Evolutionary conservation across 2,797 vertebrate species (phyloP).

Genomic region (Danio tinwini): DNA sequence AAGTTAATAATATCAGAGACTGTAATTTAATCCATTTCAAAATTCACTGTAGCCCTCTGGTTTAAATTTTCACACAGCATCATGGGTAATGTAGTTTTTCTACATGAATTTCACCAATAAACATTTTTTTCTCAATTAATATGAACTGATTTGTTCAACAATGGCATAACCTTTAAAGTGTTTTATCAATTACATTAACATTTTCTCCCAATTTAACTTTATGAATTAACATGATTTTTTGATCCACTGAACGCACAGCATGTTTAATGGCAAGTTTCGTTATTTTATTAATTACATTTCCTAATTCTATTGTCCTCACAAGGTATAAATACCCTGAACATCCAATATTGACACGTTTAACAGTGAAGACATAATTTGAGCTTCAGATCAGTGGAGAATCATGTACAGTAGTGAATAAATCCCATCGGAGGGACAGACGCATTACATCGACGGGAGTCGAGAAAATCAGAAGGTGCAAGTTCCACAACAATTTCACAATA

Average conservation of each 20-base stretch:
- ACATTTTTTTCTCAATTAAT: too few species aligned
- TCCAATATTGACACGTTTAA: constrained; percentile 43
- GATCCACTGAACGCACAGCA: neutral
- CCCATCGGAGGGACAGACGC: neutral
- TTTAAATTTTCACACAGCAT: too few species aligned
- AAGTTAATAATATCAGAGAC: neutral
- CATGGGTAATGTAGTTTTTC: too few species aligned
- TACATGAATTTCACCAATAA: too few species aligned
- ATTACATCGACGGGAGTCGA: constrained; percentile 20
- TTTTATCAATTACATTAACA: too few species aligned
- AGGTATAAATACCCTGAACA: constrained; percentile 44
- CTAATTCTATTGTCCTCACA: constrained; percentile 24
- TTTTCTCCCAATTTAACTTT: too few species aligned
- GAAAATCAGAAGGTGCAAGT: constrained; percentile 24
- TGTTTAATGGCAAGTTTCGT: constrained; percentile 12
- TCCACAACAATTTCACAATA: constrained; percentile 40
- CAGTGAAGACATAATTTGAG: constrained; percentile 29
- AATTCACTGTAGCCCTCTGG: too few species aligned
- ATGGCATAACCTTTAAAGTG: too few species aligned
- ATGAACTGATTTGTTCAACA: too few species aligned
- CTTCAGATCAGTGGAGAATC: neutral
- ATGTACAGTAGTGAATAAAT: constrained; percentile 16
- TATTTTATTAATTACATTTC: constrained; percentile 39
- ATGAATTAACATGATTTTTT: too few species aligned
- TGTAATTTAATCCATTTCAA: neutral